Evolutionary conservation across 2,888 invertebrate genomes (phyloP).

Genomic region (Melanchra persicariae): DNA sequence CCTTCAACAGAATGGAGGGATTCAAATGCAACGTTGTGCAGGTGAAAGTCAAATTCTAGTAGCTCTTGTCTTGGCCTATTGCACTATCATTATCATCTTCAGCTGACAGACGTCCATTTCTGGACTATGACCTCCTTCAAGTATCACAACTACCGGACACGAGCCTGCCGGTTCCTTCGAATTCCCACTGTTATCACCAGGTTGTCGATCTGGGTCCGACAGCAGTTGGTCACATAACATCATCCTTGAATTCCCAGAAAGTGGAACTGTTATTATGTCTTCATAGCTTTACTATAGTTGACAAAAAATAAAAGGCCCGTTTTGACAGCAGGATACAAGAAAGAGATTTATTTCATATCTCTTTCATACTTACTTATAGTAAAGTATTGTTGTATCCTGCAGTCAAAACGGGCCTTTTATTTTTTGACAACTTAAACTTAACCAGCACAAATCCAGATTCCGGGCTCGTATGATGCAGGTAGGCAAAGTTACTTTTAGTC

Average conservation of each 20-base stretch:
- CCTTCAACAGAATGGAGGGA: slow-evolving; percentile 97
- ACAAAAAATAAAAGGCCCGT: too few species aligned
- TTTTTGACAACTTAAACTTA: too few species aligned
- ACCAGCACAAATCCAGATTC: not conserved
- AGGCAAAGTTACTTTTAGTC: not conserved
- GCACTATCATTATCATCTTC: not conserved
- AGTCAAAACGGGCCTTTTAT: too few species aligned
- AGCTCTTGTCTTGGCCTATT: not conserved
- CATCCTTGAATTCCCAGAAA: too few species aligned
- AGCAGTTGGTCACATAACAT: too few species aligned
- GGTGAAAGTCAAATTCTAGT: slow-evolving; percentile 67
- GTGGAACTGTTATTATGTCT: too few species aligned
- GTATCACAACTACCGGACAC: not conserved
- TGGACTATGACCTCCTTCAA: not conserved
- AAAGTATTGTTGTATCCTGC: too few species aligned
- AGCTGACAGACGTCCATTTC: not conserved
- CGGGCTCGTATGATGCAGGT: not conserved
- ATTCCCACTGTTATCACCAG: not conserved
- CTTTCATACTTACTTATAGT: too few species aligned
- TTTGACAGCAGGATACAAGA: too few species aligned
- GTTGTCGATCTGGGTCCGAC: not conserved
- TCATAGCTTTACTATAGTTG: too few species aligned
- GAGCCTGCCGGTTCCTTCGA: not conserved
- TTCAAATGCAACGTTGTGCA: slow-evolving; percentile 95
- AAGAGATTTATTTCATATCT: too few species aligned